phyloP scores from a whole-genome alignment of 1,140 invertebrate genomes.

The Drosophila pruinosa region DNA sequence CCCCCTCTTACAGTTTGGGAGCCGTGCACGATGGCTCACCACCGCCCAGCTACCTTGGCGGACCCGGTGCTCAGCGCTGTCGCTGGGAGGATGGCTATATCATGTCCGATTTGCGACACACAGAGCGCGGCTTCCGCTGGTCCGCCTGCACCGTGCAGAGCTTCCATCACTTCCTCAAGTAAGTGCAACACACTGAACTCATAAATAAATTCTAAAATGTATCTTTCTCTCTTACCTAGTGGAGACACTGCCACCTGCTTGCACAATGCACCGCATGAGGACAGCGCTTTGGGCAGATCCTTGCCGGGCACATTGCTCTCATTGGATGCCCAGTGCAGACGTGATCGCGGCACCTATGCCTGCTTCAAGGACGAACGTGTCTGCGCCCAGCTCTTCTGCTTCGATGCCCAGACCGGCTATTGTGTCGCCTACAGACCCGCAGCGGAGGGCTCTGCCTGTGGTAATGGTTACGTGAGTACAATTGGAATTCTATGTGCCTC shows the following conservation, averaged over 20 bases:
- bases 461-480: conserved; percentile 92
- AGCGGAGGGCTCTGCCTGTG: conserved; percentile 96
- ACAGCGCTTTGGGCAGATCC: conserved; percentile 93
- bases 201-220: too few relatives aligned
- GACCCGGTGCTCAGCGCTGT: conserved; percentile 97
- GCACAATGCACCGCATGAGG: conserved; percentile 96
- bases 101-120: conserved; percentile 97
- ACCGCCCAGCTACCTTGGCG: conserved; percentile 95
- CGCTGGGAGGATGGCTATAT: conserved; percentile 98
- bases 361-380: conserved; percentile 95
- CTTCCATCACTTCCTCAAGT: conserved; percentile 98
- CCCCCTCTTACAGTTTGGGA: conserved; percentile 87
- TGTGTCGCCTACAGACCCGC: conserved; percentile 97
- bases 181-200: conserved; percentile 74
- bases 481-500: not conserved
- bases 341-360: conserved; percentile 94
- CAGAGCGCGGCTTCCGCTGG: conserved; percentile 97
- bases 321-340: conserved; percentile 95
- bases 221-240: conserved; percentile 84
- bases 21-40: conserved; percentile 97
- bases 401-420: conserved; percentile 96
- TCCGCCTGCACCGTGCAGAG: conserved; percentile 96
- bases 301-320: conserved; percentile 94
- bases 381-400: conserved; percentile 97
- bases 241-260: conserved; percentile 97